These are phyloP conservation scores for Myathropa florea DNA, from an alignment of 2,888 invertebrate species.

Conservation along the genomic window DNA sequence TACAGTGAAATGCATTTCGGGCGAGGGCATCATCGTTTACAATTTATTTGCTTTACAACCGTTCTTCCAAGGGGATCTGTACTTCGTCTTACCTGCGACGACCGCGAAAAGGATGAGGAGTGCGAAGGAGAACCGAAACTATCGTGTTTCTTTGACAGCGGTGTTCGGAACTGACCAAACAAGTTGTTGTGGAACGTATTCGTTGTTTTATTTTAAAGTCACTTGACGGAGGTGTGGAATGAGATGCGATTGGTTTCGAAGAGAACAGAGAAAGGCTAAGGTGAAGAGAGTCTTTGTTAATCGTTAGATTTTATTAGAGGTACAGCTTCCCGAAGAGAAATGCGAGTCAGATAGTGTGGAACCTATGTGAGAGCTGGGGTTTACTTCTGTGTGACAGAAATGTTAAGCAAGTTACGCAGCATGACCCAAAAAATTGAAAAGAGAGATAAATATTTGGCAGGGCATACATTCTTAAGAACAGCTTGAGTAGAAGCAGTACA, in stretches of 20 bases:
- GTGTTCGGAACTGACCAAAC: slow-evolving; percentile 57
- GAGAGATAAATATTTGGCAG: too few relatives aligned
- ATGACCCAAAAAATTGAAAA: too few relatives aligned
- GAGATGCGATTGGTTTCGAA: not conserved
- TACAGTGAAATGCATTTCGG: slow-evolving; percentile 53
- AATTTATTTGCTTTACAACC: slow-evolving; percentile 54
- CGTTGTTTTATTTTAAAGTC: slow-evolving; percentile 48
- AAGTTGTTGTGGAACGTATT: slow-evolving; percentile 68
- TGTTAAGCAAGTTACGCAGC: too few relatives aligned
- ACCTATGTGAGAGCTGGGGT: not conserved
- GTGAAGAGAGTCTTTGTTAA: slow-evolving; percentile 8
- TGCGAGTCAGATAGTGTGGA: not conserved
- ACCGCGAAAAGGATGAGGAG: not conserved
- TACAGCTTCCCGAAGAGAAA: not conserved
- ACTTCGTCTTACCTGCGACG: slow-evolving; percentile 12
- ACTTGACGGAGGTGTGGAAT: not conserved
- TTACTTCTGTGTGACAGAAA: not conserved
- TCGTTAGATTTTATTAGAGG: not conserved
- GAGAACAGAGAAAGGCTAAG: not conserved
- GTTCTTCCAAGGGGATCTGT: slow-evolving; percentile 10
- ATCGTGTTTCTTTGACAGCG: slow-evolving; percentile 37
- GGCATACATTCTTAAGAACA: too few relatives aligned
- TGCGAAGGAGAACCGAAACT: slow-evolving; percentile 3
- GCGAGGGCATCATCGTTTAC: slow-evolving; percentile 42
- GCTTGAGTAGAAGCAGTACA: too few relatives aligned